These are phyloP conservation scores for Cheilosia scutellata DNA, from an alignment of 2,888 invertebrate species.

Conservation along the genomic window DNA sequence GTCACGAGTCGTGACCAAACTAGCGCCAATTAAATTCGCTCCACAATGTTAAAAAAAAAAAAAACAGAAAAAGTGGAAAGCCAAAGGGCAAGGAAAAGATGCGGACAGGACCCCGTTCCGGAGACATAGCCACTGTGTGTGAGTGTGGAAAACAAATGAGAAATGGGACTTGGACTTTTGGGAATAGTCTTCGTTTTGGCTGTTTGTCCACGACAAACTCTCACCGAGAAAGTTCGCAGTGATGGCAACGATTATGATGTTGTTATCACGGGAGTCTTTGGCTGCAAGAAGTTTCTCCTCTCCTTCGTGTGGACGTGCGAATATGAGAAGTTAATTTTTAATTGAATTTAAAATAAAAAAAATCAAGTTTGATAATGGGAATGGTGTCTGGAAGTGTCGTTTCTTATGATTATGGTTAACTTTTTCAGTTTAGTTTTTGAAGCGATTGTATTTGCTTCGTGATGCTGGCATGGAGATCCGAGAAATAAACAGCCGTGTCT, in stretches of 20 bases:
- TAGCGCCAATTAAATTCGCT: constrained; percentile 74
- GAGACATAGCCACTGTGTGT: constrained; percentile 11
- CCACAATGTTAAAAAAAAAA: constrained; percentile 47
- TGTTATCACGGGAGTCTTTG: constrained; percentile 47
- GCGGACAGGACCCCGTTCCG: constrained; percentile 50
- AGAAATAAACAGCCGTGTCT: too few species aligned
- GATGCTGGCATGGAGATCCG: too few species aligned
- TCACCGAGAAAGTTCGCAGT: constrained; percentile 10
- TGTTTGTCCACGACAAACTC: constrained; percentile 23
- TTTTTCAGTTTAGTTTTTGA: not conserved
- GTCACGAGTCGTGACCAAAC: constrained; percentile 73
- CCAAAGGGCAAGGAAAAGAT: constrained; percentile 66
- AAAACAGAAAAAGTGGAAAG: constrained; percentile 8
- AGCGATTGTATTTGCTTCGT: too few species aligned
- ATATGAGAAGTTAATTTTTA: constrained; percentile 70
- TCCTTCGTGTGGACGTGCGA: constrained; percentile 35
- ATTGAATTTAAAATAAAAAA: constrained; percentile 45
- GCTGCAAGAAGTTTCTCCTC: constrained; percentile 8
- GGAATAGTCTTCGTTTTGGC: constrained; percentile 67
- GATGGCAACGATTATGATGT: constrained; percentile 67
- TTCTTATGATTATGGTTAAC: not conserved
- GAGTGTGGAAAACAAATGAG: constrained; percentile 64
- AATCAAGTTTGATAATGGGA: not conserved
- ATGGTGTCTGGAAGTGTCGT: not conserved
- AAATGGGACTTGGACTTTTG: constrained; percentile 70